Base-by-base conservation (phyloP, 2,888 invertebrate genomes). In the Drosophila antonietae region DNA sequence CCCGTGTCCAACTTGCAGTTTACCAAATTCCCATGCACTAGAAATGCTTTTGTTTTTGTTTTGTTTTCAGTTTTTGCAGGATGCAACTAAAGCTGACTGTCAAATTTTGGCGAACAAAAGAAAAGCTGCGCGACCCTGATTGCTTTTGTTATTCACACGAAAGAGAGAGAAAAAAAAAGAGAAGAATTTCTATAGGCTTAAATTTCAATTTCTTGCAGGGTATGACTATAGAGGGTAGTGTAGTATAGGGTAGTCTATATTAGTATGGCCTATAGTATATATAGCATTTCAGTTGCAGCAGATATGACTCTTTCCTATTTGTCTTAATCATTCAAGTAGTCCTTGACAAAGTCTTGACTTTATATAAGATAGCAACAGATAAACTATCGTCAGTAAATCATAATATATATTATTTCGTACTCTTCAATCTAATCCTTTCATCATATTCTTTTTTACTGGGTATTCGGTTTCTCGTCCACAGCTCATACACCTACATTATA, bases 1-100 rank as follows among this genome's bases (percentile, higher is more conserved):
- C 56, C 51, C 59, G 31, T 66, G 77, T 62, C 65, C 66, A 80
- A 65, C 80, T 64, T 79, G 79, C 75, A 80, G 67, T 75, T 73
- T 67, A 5, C 51, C 47, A 56, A 66, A 66, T 84, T 81, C 84
- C 81, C 80, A 80, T 73, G 81, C 67, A 65, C 64, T 46, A 70
- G 57, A 73, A 56, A 64, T 58, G 73, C 66, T 35, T 71, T 68
- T 71, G 52, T 28, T 49, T 51, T 56, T 33, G 14, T 6, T 20
- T 35, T 14, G 10, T 43, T 44, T 53, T 31, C 23, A 10, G 10
- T n/a, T 41, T 56, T 47, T 33, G 49, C 59, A 46, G 56, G 59
- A 52, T 65, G 53, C 64, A 56, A 35, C 56, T 37, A 35, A 37
- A 23, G 67, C 56, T 68, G 66, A 71, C 66, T 77, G 71, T 76